Conservation (phyloP, 2,113 vertebrate genomes). For the Cyphomyrus discorhynchus region DNA sequence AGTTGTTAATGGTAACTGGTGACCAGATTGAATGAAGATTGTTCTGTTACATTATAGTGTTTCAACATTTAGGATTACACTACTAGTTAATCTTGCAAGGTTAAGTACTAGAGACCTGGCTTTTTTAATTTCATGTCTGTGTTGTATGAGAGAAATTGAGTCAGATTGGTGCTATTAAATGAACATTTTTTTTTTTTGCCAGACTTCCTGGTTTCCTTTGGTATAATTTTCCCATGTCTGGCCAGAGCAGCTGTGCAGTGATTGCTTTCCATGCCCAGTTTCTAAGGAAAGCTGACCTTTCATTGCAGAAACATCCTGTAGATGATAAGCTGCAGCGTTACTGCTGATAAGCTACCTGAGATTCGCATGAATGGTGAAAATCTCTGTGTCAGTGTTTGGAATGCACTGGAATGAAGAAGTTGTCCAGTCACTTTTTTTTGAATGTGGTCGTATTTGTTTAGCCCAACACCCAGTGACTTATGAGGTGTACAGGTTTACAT, state of each 20-base stretch:
- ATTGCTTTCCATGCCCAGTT: background rate
- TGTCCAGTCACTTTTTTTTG: background rate
- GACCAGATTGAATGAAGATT: background rate
- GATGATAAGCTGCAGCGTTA: background rate
- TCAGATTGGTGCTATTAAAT: background rate
- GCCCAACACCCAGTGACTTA: background rate
- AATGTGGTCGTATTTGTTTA: background rate
- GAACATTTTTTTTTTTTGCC: background rate
- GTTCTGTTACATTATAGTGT: background rate
- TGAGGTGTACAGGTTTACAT: background rate
- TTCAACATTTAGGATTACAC: background rate
- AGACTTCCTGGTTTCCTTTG: background rate
- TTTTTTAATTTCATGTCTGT: background rate
- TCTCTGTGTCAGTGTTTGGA: background rate
- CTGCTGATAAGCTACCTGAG: background rate
- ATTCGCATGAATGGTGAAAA: background rate
- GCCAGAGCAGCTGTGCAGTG: background rate
- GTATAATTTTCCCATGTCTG: background rate
- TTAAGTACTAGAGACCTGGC: background rate
- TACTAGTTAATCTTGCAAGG: background rate
- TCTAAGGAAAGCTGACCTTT: background rate
- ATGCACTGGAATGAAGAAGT: background rate
- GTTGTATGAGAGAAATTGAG: background rate
- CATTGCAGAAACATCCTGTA: background rate
- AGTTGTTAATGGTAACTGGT: background rate